phyloP scores from a whole-genome alignment of 2,113 vertebrate species.

The Hippocampus barbouri region DNA sequence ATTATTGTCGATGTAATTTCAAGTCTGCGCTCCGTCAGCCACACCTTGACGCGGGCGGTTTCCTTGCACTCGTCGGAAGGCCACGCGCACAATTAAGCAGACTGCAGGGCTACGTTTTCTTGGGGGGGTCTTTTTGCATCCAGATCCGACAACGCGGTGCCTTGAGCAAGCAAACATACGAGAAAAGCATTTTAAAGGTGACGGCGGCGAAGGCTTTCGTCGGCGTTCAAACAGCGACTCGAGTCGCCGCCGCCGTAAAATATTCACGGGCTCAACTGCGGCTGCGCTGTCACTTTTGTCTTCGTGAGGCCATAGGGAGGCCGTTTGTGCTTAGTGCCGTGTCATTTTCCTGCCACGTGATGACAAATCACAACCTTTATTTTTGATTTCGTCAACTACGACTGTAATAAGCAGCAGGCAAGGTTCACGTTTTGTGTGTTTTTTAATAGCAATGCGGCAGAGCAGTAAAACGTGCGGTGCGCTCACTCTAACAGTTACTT shows the following conservation, averaged over 20 bases:
- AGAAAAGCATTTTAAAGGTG: background rate
- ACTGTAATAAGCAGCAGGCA: background rate
- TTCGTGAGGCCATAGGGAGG: background rate
- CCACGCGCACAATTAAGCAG: background rate
- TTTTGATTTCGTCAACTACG: too few species aligned
- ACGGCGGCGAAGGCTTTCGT: background rate
- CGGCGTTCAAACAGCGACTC: background rate
- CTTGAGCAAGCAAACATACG: background rate
- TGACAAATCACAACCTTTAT: too few species aligned
- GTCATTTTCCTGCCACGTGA: slow-evolving; percentile 15
- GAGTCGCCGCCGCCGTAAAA: slow-evolving; percentile 29
- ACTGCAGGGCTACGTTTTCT: background rate
- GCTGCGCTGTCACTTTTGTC: background rate
- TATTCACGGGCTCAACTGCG: slow-evolving; percentile 24
- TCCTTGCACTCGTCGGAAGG: background rate
- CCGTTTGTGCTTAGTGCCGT: slow-evolving; percentile 9
- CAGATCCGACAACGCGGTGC: background rate
- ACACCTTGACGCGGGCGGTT: background rate
- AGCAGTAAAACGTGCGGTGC: too few species aligned
- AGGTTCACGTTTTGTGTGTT: too few species aligned
- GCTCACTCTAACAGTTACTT: too few species aligned
- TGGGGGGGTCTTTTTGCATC: background rate
- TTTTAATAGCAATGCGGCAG: too few species aligned
- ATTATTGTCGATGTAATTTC: background rate
- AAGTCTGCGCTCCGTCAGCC: background rate